Evolutionary conservation across 2,888 invertebrate genomes (phyloP).

Genomic region (Philaethria dido): DNA sequence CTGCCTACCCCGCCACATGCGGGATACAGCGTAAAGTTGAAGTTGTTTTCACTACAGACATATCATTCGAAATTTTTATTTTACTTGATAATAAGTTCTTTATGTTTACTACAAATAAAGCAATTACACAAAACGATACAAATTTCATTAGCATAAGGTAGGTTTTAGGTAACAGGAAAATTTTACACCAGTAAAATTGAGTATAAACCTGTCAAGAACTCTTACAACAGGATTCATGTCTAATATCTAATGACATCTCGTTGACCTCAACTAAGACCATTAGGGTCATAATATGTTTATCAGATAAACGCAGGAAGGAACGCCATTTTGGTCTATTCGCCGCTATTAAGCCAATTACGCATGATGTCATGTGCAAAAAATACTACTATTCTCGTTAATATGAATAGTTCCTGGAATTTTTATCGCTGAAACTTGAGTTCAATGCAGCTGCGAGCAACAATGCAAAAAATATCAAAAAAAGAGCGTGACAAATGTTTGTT

Average conservation of each 20-base stretch:
- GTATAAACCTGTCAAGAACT: background rate
- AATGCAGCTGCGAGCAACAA: background rate
- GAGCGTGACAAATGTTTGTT: background rate
- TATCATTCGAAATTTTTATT: too few species aligned
- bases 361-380: slow-evolving; percentile 34
- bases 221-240: background rate
- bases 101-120: too few species aligned
- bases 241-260: background rate
- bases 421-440: background rate
- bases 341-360: slow-evolving; percentile 24
- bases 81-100: too few species aligned
- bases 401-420: background rate
- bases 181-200: background rate
- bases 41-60: too few species aligned
- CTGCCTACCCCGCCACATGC: too few species aligned
- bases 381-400: slow-evolving; percentile 1
- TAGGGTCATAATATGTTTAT: slow-evolving; percentile 50
- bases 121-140: too few species aligned
- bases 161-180: too few species aligned
- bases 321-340: slow-evolving; percentile 34
- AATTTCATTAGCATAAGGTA: too few species aligned
- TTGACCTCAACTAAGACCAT: slow-evolving; percentile 44
- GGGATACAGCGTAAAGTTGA: too few species aligned
- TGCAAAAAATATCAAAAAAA: background rate
- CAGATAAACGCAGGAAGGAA: slow-evolving; percentile 62